Evolutionary conservation across 2,797 vertebrate genomes (phyloP).

Genomic region (Lutjanus campechanus): DNA sequence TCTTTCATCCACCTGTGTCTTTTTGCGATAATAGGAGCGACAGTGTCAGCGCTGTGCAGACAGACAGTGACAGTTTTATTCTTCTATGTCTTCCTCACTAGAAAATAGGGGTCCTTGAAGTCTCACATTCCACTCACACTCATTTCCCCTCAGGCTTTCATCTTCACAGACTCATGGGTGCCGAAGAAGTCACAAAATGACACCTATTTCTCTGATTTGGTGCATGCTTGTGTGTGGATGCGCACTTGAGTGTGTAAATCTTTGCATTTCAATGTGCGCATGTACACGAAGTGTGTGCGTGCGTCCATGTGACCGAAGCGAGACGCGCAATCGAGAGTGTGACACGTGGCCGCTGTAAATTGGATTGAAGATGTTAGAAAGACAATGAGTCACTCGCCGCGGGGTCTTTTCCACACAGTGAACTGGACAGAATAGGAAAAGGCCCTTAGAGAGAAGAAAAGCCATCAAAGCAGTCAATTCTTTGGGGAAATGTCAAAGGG

Average conservation of each 20-base stretch:
- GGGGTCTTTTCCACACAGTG: slow-evolving; percentile 52
- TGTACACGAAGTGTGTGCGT: slow-evolving; percentile 10
- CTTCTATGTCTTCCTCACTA: slow-evolving; percentile 32
- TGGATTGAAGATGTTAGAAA: slow-evolving; percentile 70
- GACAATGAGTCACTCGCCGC: slow-evolving; percentile 68
- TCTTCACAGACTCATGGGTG: slow-evolving; percentile 57
- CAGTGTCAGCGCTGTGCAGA: slow-evolving; percentile 10
- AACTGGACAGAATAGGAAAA: slow-evolving; percentile 66
- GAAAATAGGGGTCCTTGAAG: slow-evolving; percentile 47
- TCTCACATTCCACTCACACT: slow-evolving; percentile 48
- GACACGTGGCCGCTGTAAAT: slow-evolving; percentile 60
- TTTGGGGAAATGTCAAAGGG: slow-evolving; percentile 70
- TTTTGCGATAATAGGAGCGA: slow-evolving; percentile 21
- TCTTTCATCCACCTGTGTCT: slow-evolving; percentile 37
- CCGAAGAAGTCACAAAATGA: slow-evolving; percentile 57
- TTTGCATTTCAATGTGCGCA: too few species aligned
- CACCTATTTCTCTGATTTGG: slow-evolving; percentile 55
- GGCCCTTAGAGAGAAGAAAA: slow-evolving; percentile 59
- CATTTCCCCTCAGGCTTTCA: slow-evolving; percentile 68
- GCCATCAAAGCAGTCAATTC: slow-evolving; percentile 67
- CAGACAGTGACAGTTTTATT: slow-evolving; percentile 40
- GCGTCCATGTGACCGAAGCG: slow-evolving; percentile 30
- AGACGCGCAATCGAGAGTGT: slow-evolving; percentile 40
- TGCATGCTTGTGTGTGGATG: slow-evolving; percentile 3
- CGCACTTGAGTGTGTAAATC: neutral